Base-by-base conservation (phyloP, 92 coral and sea anemone genomes). In the Nematostella vectensis region DNA sequence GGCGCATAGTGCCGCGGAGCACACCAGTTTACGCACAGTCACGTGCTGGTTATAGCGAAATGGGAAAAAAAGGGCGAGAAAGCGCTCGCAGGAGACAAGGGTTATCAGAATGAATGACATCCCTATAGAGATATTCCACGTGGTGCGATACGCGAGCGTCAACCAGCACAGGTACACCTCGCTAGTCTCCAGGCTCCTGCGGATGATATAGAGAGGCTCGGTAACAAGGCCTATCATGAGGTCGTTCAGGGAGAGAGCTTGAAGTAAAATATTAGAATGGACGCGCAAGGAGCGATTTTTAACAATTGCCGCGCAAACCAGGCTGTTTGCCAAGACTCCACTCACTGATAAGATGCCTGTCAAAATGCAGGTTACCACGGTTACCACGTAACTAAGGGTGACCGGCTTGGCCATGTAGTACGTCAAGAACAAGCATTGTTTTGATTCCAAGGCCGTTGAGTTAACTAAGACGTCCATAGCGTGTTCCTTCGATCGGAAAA, bases 61-160 rank as follows among this genome's bases (percentile, higher is more conserved):
- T 3, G 72, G 72, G 25, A 36, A 59, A 45, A 66, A 66, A 24
- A 66, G 55, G 10, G 72, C 72, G 43, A 66, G 44, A 11, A 33
- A 66, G 16, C 72, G 37, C 55, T 66, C 72, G 19, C 51, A 43
- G 1, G 72, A 66, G 17, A 66, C 55, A 17, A 66, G 45, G 3
- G 72, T 43, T 24, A 66, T 52, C 1, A 47, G 45, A 13, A 55
- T 11, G 26, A 66, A 66, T 19, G 72, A 66, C 3, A 54, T 15
- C 3, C 72, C 72, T 15, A 66, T 50, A 1, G 62, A 66, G 13
- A 66, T 47, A 21, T 55, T 66, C 72, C 72, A 66, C 22, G 53
- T 6, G 27, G 72, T 31, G 45, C 72, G 72, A 66, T 66, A 66
- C 1, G 39, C 23, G 1, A 66, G 12, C 2, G 72, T 40, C 1